Evolutionary conservation across 1,140 invertebrate species (phyloP).

Genomic region (Parapsyche elsis): DNA sequence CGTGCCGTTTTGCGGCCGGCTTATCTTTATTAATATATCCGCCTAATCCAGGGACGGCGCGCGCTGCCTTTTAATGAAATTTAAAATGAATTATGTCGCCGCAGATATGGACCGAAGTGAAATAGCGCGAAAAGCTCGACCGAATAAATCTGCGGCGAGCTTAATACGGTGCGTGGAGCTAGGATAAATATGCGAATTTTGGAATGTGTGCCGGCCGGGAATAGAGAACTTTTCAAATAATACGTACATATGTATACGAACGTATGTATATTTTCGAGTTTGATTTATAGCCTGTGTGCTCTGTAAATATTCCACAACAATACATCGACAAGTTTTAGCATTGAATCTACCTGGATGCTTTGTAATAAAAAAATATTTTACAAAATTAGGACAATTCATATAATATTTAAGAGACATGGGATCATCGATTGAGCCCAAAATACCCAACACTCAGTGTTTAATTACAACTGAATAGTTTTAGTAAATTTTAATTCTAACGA

Average conservation of each 20-base stretch:
- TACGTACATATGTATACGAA: not conserved
- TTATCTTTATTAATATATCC: slow-evolving; percentile 25
- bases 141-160: slow-evolving; percentile 1
- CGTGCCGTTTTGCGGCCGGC: not conserved
- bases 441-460: too few species aligned
- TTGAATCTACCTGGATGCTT: too few species aligned
- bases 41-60: not conserved
- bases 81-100: slow-evolving; percentile 41
- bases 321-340: too few species aligned
- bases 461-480: too few species aligned
- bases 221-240: too few species aligned
- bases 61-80: slow-evolving; percentile 33
- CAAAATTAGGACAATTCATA: too few species aligned
- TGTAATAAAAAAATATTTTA: too few species aligned
- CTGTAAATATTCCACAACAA: too few species aligned
- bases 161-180: slow-evolving; percentile 9
- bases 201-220: not conserved
- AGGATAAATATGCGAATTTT: not conserved
- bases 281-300: too few species aligned
- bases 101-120: slow-evolving; percentile 32
- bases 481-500: too few species aligned
- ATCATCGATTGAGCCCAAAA: too few species aligned
- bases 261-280: not conserved
- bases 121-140: slow-evolving; percentile 25
- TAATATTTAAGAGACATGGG: too few species aligned